Percentiles rank a stretch among this genome's conserved stretches.
These are phyloP conservation scores for Euborellia annulipes DNA, from an alignment of 1,140 invertebrate genomes.

Conservation along the genomic window DNA sequence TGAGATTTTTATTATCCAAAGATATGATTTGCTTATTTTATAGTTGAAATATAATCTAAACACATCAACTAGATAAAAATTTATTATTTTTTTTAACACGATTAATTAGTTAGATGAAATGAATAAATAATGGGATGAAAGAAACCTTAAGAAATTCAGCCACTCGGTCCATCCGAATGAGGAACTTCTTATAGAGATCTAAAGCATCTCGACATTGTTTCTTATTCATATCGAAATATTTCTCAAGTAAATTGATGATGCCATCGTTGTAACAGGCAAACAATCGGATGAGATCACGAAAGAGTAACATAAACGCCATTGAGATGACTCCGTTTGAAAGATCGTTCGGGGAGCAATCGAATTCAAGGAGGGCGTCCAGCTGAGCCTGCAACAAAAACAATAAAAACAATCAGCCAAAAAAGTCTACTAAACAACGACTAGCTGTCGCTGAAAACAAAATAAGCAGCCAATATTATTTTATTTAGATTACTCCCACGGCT, in stretches of 20 bases:
- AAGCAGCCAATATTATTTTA: no score
- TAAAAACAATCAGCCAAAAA: no score
- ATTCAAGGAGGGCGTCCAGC: slow-evolving; percentile 89
- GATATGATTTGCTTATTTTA: no score
- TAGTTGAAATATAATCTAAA: no score
- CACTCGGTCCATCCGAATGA: slow-evolving; percentile 96
- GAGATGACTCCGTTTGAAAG: slow-evolving; percentile 97
- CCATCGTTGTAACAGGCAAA: slow-evolving; percentile 99
- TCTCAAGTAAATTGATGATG: slow-evolving; percentile 96
- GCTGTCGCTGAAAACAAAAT: no score
- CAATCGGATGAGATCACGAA: slow-evolving; percentile 93
- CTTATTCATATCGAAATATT: slow-evolving; percentile 99
- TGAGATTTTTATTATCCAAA: no score
- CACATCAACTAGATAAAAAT: no score
- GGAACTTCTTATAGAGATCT: slow-evolving; percentile 98
- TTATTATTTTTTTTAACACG: no score
- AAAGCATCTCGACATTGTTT: slow-evolving; percentile 94
- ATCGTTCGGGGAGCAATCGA: slow-evolving; percentile 94
- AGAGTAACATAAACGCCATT: slow-evolving; percentile 95
- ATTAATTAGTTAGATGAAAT: no score
- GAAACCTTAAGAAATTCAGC: slow-evolving; percentile 91
- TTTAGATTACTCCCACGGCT: no score
- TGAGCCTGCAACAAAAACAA: slow-evolving; percentile 37
- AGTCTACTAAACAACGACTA: no score
- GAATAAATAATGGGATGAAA: no score